Conservation (phyloP, 2,113 vertebrate species). For the Colinus virginianus region DNA sequence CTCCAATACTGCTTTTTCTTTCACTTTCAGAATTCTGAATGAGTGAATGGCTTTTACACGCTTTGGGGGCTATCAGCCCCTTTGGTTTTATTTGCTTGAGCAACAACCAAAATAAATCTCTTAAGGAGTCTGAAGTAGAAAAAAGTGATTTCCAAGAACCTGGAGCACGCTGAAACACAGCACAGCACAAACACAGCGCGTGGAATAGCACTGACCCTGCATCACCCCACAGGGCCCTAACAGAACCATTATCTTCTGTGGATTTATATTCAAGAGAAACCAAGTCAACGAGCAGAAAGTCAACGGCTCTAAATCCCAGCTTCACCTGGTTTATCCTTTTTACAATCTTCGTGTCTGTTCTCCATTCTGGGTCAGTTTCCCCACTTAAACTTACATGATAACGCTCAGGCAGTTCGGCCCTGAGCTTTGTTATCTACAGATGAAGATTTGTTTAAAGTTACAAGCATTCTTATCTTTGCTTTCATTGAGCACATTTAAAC, state of each 20-base stretch:
- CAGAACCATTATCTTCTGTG: background rate
- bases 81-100: background rate
- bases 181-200: background rate
- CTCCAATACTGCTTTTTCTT: slow-evolving; percentile 20
- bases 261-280: slow-evolving; percentile 8
- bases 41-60: background rate
- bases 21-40: slow-evolving; percentile 31
- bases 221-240: background rate
- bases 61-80: background rate
- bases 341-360: background rate
- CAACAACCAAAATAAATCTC: background rate
- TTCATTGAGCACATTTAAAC: background rate
- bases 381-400: background rate
- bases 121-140: background rate
- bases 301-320: background rate
- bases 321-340: slow-evolving; percentile 40
- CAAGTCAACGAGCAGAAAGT: background rate
- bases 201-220: background rate
- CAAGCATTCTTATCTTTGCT: slow-evolving; percentile 6
- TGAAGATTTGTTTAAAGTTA: background rate
- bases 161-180: background rate
- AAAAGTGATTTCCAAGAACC: background rate
- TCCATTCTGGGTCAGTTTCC: background rate
- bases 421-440: slow-evolving; percentile 7
- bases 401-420: background rate